Percentiles rank a stretch among this genome's conserved stretches.
These are phyloP conservation scores for Chunga burmeisteri DNA, from an alignment of 2,113 vertebrate genomes.

Conservation along the genomic window DNA sequence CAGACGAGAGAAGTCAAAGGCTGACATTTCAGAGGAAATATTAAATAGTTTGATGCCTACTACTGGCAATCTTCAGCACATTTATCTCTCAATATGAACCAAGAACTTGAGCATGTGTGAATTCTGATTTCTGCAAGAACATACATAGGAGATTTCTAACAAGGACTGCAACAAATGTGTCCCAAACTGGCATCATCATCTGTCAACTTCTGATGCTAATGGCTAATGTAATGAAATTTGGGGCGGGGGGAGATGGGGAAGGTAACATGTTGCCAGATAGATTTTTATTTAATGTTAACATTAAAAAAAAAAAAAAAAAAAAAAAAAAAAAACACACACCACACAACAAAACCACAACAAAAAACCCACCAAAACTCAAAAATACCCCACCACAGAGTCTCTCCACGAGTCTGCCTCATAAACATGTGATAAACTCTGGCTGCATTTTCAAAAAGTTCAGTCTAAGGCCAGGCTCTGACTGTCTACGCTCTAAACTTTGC, in stretches of 20 bases:
- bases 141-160: not conserved
- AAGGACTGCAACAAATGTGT: fast-evolving
- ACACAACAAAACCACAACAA: too few species aligned
- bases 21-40: not conserved
- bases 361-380: not conserved
- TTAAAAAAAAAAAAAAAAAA: not conserved
- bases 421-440: not conserved
- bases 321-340: not conserved
- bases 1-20: not conserved
- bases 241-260: too few species aligned
- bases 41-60: not conserved
- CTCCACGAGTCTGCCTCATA: not conserved
- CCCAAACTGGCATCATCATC: not conserved
- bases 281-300: not conserved
- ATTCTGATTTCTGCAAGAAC: not conserved
- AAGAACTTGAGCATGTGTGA: not conserved
- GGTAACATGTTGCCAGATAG: too few species aligned
- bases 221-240: not conserved
- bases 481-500: not conserved
- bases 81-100: not conserved
- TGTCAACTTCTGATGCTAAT: not conserved
- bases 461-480: not conserved
- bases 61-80: not conserved
- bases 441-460: not conserved
- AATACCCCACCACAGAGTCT: not conserved